Evolutionary conservation across 2,113 vertebrate species (phyloP), one percentile per base, ranked within the genome.

Genomic region (Gobio gobio): DNA sequence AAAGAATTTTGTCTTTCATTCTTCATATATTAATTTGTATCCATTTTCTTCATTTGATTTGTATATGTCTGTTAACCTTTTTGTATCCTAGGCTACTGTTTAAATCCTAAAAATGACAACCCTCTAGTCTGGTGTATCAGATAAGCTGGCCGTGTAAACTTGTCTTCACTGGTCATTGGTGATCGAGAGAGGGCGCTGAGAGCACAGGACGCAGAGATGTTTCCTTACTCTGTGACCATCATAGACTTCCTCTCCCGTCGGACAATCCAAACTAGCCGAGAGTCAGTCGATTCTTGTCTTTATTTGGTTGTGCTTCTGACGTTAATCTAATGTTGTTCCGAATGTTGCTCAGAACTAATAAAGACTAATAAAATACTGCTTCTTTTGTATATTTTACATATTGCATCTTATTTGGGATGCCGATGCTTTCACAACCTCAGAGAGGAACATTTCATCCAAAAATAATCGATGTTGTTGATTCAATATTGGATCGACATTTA

Each of bases 171-270:
- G 54, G 5, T 9, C 1, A 24, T 29, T 0, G 1, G 1, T 64
- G n/a, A 78, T 22, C 87, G 20, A 63, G 10, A 85, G 87, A 76
- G 82, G 87, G 87, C 76, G 87, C 87, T 86, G 49, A 14, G 58
- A 64, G 70, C 64, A 54, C 82, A 81, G 40, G 24, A n/a, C 51
- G 40, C 5, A 6, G 24, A 20, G 40, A 4, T 18, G 54, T 78
- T 51, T 29, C 73, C 10, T 76, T 54, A 9, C 49, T 56, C 6
- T 56, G 9, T 36, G 24, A 29, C 74, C 75, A 20, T n/a, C 51
- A 58, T 6, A 22, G 10, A n/a, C 18, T 22, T 59, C 18, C 66
- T 70, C 33, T 68, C 18, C 33, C 22, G 18, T 58, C 75, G 16
- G 20, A 58, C 24, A 70, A 20, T 40, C 24, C 33, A 0, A 54